Percentiles rank a stretch among this genome's conserved stretches.
These are phyloP conservation scores for Acromyrmex heyeri DNA, from an alignment of 1,140 invertebrate species.

Conservation along the genomic window DNA sequence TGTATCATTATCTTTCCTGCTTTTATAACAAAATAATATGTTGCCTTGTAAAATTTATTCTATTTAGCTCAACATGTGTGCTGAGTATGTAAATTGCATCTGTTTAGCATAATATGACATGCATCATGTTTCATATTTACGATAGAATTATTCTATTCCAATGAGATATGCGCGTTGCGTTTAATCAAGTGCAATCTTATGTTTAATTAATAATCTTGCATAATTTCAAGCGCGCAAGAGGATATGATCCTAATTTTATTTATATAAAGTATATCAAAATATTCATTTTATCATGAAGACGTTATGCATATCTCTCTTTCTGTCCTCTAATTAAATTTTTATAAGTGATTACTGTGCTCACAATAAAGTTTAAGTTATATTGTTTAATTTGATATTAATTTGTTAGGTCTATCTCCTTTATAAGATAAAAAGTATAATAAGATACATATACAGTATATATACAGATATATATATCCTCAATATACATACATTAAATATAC, in stretches of 20 bases:
- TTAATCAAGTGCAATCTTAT: slow-evolving; percentile 47
- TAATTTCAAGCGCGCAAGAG: background rate
- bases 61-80: slow-evolving; percentile 20
- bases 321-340: too few relatives aligned
- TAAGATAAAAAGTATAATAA: too few relatives aligned
- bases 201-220: slow-evolving; percentile 45
- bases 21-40: slow-evolving; percentile 31
- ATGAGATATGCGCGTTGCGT: slow-evolving; percentile 13
- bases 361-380: too few relatives aligned
- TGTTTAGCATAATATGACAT: slow-evolving; percentile 34
- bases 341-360: too few relatives aligned
- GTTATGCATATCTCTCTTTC: too few relatives aligned
- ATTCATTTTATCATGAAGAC: too few relatives aligned
- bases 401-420: too few relatives aligned
- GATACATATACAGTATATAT: background rate
- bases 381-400: too few relatives aligned
- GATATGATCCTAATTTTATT: background rate
- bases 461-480: background rate
- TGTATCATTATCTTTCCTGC: background rate
- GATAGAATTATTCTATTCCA: slow-evolving; percentile 33
- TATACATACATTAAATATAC: too few relatives aligned
- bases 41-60: slow-evolving; percentile 42
- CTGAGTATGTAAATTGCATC: slow-evolving; percentile 35
- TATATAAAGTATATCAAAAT: too few relatives aligned
- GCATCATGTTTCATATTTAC: slow-evolving; percentile 37